phyloP scores from a whole-genome alignment of 1,140 invertebrate species.

The Caenorhabditis latens region DNA sequence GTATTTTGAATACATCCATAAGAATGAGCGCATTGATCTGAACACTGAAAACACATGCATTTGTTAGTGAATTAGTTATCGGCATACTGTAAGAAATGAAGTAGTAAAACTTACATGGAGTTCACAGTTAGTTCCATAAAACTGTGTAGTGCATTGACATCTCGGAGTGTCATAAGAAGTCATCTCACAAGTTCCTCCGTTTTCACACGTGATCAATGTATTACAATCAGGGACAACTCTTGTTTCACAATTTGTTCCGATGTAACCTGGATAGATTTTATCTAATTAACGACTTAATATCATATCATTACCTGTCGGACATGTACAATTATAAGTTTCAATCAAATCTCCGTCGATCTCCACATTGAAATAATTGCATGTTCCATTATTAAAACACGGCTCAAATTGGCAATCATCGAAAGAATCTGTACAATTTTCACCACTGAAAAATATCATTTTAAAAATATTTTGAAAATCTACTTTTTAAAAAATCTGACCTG shows the following conservation, averaged over 20 bases:
- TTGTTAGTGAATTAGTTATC: not conserved
- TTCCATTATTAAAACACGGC: constrained; percentile 30
- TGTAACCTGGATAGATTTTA: not conserved
- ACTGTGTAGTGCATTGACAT: constrained; percentile 16
- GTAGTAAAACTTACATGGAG: not conserved
- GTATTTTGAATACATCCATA: not conserved
- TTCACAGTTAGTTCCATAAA: constrained; percentile 13
- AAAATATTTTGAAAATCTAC: not conserved
- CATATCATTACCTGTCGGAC: not conserved
- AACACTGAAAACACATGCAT: constrained; percentile 31
- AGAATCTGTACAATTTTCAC: not conserved
- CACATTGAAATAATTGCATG: not conserved
- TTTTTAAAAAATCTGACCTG: constrained; percentile 12
- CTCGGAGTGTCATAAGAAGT: not conserved
- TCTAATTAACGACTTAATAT: not conserved
- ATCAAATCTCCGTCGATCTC: not conserved
- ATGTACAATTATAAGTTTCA: constrained; percentile 42
- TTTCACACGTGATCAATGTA: constrained; percentile 8
- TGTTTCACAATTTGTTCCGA: constrained; percentile 30
- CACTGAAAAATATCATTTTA: not conserved
- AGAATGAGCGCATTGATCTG: not conserved
- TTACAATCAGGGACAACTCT: not conserved
- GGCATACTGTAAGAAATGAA: not conserved
- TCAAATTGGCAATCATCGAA: not conserved
- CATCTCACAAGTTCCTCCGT: constrained; percentile 1